Percentiles rank a stretch among this genome's conserved stretches.
phyloP scores from a whole-genome alignment of 2,888 invertebrate genomes.

The Tridacna crocea region DNA sequence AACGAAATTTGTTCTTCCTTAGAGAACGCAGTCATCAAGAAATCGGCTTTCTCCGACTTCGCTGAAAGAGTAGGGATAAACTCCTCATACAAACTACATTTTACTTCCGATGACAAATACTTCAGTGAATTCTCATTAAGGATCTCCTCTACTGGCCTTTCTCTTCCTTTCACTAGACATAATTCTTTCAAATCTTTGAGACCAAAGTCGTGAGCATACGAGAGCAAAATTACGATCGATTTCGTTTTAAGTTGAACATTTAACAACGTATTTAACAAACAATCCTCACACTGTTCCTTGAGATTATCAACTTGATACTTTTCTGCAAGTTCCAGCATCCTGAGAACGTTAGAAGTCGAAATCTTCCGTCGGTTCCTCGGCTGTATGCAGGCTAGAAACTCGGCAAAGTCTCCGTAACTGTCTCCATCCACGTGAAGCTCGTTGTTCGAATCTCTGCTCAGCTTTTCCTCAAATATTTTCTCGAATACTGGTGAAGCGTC shows the following conservation, averaged over 20 bases:
- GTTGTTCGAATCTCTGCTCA: not conserved
- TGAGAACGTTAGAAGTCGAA: not conserved
- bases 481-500: slow-evolving; percentile 11
- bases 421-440: not conserved
- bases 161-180: not conserved
- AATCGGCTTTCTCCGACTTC: not conserved
- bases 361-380: not conserved
- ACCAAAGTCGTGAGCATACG: too few relatives aligned
- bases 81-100: not conserved
- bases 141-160: not conserved
- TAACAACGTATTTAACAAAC: not conserved
- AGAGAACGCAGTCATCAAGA: not conserved
- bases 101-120: not conserved
- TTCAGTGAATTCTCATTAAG: not conserved
- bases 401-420: slow-evolving; percentile 6
- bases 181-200: not conserved
- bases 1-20: not conserved
- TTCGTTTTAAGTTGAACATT: not conserved
- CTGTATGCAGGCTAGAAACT: slow-evolving; percentile 11
- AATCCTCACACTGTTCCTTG: slow-evolving; percentile 1
- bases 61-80: not conserved
- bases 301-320: slow-evolving; percentile 3
- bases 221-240: not conserved
- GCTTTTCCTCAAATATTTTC: not conserved
- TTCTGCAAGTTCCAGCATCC: slow-evolving; percentile 4